A percentile compares a stretch with the other conserved stretches of the same genome.
phyloP scores from a whole-genome alignment of 2,888 invertebrate genomes.

The Dichetophora obliterata region DNA sequence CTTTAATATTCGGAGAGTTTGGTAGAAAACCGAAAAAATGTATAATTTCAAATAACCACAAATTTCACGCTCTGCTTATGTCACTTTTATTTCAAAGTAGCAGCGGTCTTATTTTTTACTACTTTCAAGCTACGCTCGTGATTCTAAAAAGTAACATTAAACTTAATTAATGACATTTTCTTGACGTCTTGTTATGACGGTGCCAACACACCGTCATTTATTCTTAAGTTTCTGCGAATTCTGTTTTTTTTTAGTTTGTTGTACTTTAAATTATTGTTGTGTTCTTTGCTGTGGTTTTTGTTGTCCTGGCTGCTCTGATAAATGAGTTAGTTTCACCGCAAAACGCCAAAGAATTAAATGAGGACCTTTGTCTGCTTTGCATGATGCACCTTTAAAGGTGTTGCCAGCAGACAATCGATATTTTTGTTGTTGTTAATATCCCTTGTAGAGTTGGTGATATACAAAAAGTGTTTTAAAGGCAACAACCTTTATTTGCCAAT shows the following conservation, averaged over 20 bases:
- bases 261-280: slow-evolving; percentile 8
- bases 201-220: slow-evolving; percentile 13
- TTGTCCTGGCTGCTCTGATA: slow-evolving; percentile 5
- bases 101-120: too few relatives aligned
- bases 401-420: not conserved
- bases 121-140: too few relatives aligned
- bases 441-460: not conserved
- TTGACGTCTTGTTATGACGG: slow-evolving; percentile 11
- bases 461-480: not conserved
- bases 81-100: too few relatives aligned
- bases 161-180: too few relatives aligned
- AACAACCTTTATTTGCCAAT: not conserved
- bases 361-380: not conserved
- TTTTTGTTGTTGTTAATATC: not conserved
- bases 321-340: not conserved
- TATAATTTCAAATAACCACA: too few relatives aligned
- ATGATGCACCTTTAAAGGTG: not conserved
- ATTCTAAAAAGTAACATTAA: too few relatives aligned
- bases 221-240: not conserved
- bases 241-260: not conserved
- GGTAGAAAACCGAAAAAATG: too few relatives aligned
- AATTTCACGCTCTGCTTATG: too few relatives aligned
- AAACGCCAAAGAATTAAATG: slow-evolving; percentile 31
- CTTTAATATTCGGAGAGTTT: too few relatives aligned
- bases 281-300: not conserved